Base-by-base conservation (phyloP, 2,113 vertebrate species). In the Polypterus senegalus region DNA sequence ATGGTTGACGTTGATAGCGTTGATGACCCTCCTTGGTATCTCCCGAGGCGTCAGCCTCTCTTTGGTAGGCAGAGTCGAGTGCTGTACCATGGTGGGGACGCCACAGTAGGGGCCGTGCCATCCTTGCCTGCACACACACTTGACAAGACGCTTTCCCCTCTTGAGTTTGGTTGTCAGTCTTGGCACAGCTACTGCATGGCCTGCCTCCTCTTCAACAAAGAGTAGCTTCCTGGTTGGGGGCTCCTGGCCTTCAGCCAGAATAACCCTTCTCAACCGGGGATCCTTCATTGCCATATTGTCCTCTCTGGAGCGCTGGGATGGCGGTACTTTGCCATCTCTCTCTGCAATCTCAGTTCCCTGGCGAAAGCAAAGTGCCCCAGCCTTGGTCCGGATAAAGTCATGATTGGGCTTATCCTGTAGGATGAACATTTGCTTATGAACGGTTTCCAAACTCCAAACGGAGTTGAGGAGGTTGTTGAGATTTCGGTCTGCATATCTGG, bases 91-190 rank as follows among this genome's bases (percentile, higher is more conserved):
- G 0, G 96, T 97, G 68, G 96, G 96, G 52, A 98, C 94, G 0
- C 94, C 94, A 0, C 96, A 99, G 78, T 94, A 95, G 7, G 93
- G 93, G 8, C 96, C 96, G 0, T 99, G 95, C 96, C 96, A 99
- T 8, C 95, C 96, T 0, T 93, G 88, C 57, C 91, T 85, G 64
- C 95, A 99, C 54, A 97, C 81, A 0, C 96, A 99, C 72, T 97
- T 95, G 47, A 97, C 92, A 79, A 96, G 87, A 57, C 93, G 88
- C 67, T 88, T 90, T 46, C 90, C 83, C 0, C 79, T 72, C 64
- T 77, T 83, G 8, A 69, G 27, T 10, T 9, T 51, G 6, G 49
- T 7, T 27, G 27, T 27, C 43, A 58, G 10, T 59, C 78, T 85
- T 59, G 70, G 43, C 54, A 71, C 75, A 0, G 69, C 64, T 2